Evolutionary conservation across 2,113 vertebrate species (phyloP).

Genomic region (Myotis yumanensis): DNA sequence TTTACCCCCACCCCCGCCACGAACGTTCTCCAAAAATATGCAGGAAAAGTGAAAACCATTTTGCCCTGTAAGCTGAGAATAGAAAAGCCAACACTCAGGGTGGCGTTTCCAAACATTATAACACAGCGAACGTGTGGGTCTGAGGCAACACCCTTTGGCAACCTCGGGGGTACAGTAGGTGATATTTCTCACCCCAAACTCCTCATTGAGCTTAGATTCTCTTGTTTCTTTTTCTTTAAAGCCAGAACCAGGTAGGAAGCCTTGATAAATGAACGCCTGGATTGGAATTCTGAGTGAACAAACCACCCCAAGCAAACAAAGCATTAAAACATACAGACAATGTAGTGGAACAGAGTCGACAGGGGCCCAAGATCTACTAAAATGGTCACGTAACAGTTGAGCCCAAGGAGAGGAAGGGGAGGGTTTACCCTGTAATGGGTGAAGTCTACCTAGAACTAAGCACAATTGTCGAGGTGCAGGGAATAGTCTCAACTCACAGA

Average conservation of each 20-base stretch:
- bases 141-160: not conserved
- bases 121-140: not conserved
- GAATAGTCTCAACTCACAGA: not conserved
- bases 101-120: not conserved
- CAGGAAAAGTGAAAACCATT: conserved; percentile 18
- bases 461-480: not conserved
- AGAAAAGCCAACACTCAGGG: conserved; percentile 35
- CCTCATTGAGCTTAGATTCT: not conserved
- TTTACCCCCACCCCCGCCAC: not conserved
- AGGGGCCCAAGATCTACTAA: not conserved
- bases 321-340: not conserved
- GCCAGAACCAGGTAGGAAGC: not conserved
- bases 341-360: not conserved
- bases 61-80: conserved; percentile 29
- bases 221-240: not conserved
- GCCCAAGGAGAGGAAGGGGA: not conserved
- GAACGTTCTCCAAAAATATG: conserved; percentile 46
- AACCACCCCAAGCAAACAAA: not conserved
- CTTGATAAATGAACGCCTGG: not conserved
- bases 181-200: not conserved
- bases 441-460: not conserved
- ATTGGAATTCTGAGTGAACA: not conserved
- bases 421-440: not conserved
- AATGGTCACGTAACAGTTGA: too few relatives aligned
- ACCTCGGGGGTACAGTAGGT: not conserved